Percentiles rank a stretch among this genome's conserved stretches.
Conservation (phyloP, 2,888 invertebrate genomes). For the Actias luna region DNA sequence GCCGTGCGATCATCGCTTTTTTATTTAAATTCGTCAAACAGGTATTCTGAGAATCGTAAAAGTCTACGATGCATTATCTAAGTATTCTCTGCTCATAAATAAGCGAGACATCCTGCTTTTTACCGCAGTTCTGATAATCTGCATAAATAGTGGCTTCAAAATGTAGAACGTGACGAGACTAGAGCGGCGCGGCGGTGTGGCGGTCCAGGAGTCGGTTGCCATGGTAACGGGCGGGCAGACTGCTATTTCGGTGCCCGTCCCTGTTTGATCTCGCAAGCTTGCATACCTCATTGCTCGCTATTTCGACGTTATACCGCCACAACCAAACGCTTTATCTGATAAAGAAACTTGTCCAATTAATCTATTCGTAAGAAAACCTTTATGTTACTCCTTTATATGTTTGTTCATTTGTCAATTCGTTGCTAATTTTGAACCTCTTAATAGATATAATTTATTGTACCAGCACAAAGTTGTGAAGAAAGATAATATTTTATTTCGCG, state of each 20-base stretch:
- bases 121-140: neutral
- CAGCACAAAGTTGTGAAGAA: too few relatives aligned
- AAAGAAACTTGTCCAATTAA: neutral
- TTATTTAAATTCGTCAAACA: neutral
- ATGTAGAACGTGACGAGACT: constrained; percentile 3
- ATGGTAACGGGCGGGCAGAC: constrained; percentile 48
- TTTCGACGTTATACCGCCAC: constrained; percentile 34
- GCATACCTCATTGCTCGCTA: constrained; percentile 28
- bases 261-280: constrained; percentile 20
- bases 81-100: neutral
- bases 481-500: too few relatives aligned
- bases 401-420: neutral
- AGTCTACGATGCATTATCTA: neutral
- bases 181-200: neutral
- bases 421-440: too few relatives aligned
- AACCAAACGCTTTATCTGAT: neutral
- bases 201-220: constrained; percentile 52
- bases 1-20: too few relatives aligned
- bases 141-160: constrained; percentile 12
- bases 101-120: neutral
- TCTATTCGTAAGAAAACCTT: neutral
- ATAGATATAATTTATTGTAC: too few relatives aligned
- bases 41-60: neutral
- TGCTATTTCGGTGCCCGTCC: constrained; percentile 44
- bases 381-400: neutral